phyloP scores from a whole-genome alignment of 1,140 invertebrate genomes.

The Pogonomyrmex californicus region DNA sequence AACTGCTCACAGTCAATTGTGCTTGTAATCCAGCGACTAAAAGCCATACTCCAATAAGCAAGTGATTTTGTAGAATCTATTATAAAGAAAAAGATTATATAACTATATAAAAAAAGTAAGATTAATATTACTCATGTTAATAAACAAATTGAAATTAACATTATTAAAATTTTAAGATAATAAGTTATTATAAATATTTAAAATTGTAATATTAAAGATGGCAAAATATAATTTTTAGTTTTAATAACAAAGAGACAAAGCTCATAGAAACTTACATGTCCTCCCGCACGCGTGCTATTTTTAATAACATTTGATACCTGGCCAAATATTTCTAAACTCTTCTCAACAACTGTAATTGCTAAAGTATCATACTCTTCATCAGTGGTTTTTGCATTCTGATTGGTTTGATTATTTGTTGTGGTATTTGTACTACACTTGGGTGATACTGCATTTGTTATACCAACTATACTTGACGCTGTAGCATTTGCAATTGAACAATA shows the following conservation, averaged over 20 bases:
- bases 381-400: conserved; percentile 87
- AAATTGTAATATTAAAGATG: conserved; percentile 36
- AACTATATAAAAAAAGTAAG: background rate
- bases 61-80: conserved; percentile 95
- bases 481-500: conserved; percentile 92
- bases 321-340: conserved; percentile 93
- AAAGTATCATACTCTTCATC: conserved; percentile 91
- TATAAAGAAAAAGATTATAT: conserved; percentile 67
- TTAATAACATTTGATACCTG: conserved; percentile 93
- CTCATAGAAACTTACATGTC: conserved; percentile 90
- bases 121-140: background rate
- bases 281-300: conserved; percentile 94
- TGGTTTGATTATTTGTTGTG: conserved; percentile 80
- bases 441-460: conserved; percentile 89
- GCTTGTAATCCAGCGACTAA: conserved; percentile 94
- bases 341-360: conserved; percentile 91
- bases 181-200: background rate
- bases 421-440: conserved; percentile 88
- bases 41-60: conserved; percentile 95
- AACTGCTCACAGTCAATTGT: conserved; percentile 88
- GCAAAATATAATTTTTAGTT: conserved; percentile 33
- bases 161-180: background rate
- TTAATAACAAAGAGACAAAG: conserved; percentile 20
- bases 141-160: background rate
- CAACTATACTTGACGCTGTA: conserved; percentile 90